These are phyloP conservation scores for Vesta saturnalis DNA, from an alignment of 2,888 invertebrate genomes.

Conservation along the genomic window DNA sequence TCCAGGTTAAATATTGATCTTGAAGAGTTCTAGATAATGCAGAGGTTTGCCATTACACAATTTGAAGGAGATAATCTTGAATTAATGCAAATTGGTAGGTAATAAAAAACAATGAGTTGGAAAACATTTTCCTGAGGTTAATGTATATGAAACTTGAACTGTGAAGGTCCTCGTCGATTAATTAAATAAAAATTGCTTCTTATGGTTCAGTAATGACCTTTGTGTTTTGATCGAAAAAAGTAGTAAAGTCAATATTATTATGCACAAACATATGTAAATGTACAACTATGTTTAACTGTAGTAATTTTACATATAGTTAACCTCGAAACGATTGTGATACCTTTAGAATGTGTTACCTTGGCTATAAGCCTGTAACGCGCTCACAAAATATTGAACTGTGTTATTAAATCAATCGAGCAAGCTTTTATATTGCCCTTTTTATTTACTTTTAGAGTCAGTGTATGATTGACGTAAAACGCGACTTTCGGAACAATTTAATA, in stretches of 20 bases:
- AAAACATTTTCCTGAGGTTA: too few relatives aligned
- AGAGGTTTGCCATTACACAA: too few relatives aligned
- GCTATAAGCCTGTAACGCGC: neutral
- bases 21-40: too few relatives aligned
- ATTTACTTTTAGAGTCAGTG: neutral
- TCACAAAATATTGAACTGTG: slow-evolving; percentile 2
- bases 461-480: neutral
- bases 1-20: neutral
- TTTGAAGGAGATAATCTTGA: neutral
- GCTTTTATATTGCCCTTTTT: neutral
- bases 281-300: neutral
- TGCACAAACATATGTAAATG: neutral
- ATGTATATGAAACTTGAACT: too few relatives aligned
- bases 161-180: too few relatives aligned
- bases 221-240: too few relatives aligned
- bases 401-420: neutral
- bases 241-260: neutral
- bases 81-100: neutral
- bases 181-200: too few relatives aligned
- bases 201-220: too few relatives aligned
- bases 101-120: too few relatives aligned
- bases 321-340: neutral
- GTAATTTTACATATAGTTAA: slow-evolving; percentile 5
- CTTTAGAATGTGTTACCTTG: slow-evolving; percentile 10
- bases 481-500: neutral